A percentile compares a stretch with the other conserved stretches of the same genome.
These are phyloP conservation scores for Gymnocheta viridis DNA, from an alignment of 2,888 invertebrate species.

Conservation along the genomic window DNA sequence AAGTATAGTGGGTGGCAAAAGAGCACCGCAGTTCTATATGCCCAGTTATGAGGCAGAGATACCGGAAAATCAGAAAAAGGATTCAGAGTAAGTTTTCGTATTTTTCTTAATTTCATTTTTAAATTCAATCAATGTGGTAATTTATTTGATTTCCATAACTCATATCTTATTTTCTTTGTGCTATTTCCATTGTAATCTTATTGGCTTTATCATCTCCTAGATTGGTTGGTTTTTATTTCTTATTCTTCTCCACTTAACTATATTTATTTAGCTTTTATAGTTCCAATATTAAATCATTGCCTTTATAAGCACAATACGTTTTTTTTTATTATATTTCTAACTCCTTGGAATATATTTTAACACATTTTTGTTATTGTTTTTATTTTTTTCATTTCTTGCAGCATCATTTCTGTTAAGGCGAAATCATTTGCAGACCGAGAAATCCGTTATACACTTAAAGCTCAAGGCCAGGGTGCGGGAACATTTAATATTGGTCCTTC, in stretches of 20 bases:
- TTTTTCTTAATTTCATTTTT: neutral
- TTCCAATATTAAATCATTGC: neutral
- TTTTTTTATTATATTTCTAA: conserved; percentile 38
- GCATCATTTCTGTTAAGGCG: conserved; percentile 97
- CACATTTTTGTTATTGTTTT: conserved; percentile 32
- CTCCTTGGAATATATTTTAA: conserved; percentile 52
- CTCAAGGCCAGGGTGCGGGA: conserved; percentile 96
- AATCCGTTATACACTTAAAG: conserved; percentile 97
- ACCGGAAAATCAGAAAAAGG: conserved; percentile 97
- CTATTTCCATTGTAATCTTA: conserved; percentile 24
- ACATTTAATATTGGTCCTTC: conserved; percentile 97
- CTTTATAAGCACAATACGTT: conserved; percentile 12
- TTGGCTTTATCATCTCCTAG: conserved; percentile 33
- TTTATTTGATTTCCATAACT: neutral
- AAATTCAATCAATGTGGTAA: neutral
- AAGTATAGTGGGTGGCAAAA: conserved; percentile 97
- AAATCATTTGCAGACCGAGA: conserved; percentile 98
- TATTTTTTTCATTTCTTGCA: conserved; percentile 82
- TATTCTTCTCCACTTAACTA: neutral
- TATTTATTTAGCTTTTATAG: conserved; percentile 14
- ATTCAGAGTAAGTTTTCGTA: conserved; percentile 91
- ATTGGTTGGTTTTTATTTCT: conserved; percentile 33
- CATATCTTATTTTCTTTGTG: neutral
- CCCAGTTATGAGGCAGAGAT: conserved; percentile 97
- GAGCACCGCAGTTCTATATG: conserved; percentile 98